Evolutionary conservation across 2,113 vertebrate genomes (phyloP).

Genomic region (Marmota monax): DNA sequence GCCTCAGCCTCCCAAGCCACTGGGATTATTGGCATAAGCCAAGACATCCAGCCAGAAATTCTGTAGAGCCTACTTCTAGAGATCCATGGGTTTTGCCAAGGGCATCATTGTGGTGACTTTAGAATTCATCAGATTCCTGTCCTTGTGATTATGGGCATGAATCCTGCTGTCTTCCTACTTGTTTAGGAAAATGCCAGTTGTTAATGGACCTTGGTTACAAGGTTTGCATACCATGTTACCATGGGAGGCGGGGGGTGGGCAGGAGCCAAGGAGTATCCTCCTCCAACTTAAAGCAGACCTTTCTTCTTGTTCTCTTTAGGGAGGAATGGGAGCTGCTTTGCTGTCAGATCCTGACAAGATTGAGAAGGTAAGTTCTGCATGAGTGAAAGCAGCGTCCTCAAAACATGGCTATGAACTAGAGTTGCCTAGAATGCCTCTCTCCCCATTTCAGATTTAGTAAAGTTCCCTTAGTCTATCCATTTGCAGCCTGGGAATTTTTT

Average conservation of each 20-base stretch:
- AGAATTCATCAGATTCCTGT: neutral
- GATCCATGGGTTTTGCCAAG: neutral
- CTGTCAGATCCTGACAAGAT: constrained; percentile 97
- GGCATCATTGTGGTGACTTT: neutral
- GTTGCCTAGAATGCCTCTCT: neutral
- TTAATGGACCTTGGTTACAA: neutral
- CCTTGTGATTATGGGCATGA: neutral
- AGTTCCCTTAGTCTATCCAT: neutral
- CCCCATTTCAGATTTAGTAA: neutral
- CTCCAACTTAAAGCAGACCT: neutral
- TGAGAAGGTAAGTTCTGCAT: constrained; percentile 91
- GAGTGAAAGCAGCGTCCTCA: neutral
- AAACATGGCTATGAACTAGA: neutral
- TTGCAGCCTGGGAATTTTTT: neutral
- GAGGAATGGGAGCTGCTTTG: constrained; percentile 99
- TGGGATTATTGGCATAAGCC: no score
- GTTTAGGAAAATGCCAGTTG: neutral
- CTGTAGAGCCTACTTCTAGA: neutral
- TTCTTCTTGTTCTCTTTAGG: constrained; percentile 86
- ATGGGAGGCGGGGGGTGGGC: no score
- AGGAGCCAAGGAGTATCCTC: neutral
- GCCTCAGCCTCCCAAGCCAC: no score
- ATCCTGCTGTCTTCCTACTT: neutral
- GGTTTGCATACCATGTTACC: neutral
- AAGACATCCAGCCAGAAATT: neutral